Evolutionary conservation across 1,140 invertebrate species (phyloP).

Genomic region (Drosophila sp.): DNA sequence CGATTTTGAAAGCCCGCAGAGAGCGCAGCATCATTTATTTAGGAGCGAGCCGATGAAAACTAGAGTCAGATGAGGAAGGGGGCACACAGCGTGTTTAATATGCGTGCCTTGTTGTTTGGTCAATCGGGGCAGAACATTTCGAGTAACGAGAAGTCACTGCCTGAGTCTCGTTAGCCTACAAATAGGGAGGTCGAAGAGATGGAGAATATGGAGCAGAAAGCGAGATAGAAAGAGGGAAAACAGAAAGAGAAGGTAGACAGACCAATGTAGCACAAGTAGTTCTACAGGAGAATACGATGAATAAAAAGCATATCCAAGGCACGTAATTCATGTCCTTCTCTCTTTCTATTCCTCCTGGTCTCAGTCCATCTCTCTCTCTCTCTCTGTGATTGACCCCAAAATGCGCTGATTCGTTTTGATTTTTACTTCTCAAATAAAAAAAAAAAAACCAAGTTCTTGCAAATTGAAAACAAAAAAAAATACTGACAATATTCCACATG

Average conservation of each 20-base stretch:
- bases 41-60: slow-evolving; percentile 18
- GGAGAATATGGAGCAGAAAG: neutral
- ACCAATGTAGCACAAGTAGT: slow-evolving; percentile 46
- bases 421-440: slow-evolving; percentile 62
- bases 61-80: neutral
- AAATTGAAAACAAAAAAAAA: slow-evolving; percentile 66
- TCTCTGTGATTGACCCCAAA: slow-evolving; percentile 73
- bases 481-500: slow-evolving; percentile 52
- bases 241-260: slow-evolving; percentile 4
- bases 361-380: slow-evolving; percentile 19
- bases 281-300: neutral
- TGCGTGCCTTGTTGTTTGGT: slow-evolving; percentile 73
- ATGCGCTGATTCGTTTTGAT: slow-evolving; percentile 77
- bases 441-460: slow-evolving; percentile 44
- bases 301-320: slow-evolving; percentile 46
- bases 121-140: slow-evolving; percentile 69
- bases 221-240: slow-evolving; percentile 35
- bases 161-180: slow-evolving; percentile 58
- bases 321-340: slow-evolving; percentile 63
- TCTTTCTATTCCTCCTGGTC: slow-evolving; percentile 1
- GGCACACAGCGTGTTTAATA: slow-evolving; percentile 57
- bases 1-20: slow-evolving; percentile 69
- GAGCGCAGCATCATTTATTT: slow-evolving; percentile 76
- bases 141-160: slow-evolving; percentile 45
- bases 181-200: neutral